These are phyloP conservation scores for Agapornis roseicollis DNA, from an alignment of 2,113 vertebrate species.

Conservation along the genomic window DNA sequence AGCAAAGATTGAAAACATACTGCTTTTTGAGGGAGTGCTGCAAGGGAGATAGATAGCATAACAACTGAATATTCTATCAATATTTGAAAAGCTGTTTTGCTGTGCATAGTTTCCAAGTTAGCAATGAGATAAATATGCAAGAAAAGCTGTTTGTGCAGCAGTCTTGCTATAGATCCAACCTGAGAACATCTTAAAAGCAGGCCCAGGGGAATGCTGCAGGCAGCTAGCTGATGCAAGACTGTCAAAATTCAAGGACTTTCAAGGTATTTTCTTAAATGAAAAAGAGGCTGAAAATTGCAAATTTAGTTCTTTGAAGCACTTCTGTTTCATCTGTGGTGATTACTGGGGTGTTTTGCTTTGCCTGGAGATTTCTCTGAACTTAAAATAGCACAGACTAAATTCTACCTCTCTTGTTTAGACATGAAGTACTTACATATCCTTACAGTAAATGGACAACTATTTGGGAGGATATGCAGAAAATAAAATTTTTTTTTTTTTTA, in stretches of 20 bases:
- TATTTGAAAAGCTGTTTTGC: conserved; percentile 49
- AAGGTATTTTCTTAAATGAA: conserved; percentile 38
- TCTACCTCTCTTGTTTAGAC: background rate
- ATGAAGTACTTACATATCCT: background rate
- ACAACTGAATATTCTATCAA: conserved; percentile 29
- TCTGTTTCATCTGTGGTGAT: conserved; percentile 48
- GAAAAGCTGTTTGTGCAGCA: conserved; percentile 41
- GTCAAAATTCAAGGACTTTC: conserved; percentile 59
- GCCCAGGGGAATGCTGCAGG: conserved; percentile 15
- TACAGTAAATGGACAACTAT: background rate
- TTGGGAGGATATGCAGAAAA: background rate
- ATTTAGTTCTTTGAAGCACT: conserved; percentile 48
- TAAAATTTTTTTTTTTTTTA: background rate
- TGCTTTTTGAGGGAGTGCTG: background rate
- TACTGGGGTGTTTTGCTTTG: conserved; percentile 23
- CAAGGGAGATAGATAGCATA: background rate
- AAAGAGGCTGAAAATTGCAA: conserved; percentile 33
- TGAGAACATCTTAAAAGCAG: conserved; percentile 36
- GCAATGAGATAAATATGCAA: conserved; percentile 44
- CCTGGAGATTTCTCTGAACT: conserved; percentile 35
- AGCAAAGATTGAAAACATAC: background rate
- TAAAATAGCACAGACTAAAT: conserved; percentile 37
- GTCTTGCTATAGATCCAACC: conserved; percentile 40
- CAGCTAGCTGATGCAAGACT: conserved; percentile 20
- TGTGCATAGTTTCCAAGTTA: conserved; percentile 36